A percentile compares a stretch with the other conserved stretches of the same genome.
These are phyloP conservation scores for Cosmopolites sordidus DNA, from an alignment of 2,888 invertebrate genomes.

Conservation along the genomic window DNA sequence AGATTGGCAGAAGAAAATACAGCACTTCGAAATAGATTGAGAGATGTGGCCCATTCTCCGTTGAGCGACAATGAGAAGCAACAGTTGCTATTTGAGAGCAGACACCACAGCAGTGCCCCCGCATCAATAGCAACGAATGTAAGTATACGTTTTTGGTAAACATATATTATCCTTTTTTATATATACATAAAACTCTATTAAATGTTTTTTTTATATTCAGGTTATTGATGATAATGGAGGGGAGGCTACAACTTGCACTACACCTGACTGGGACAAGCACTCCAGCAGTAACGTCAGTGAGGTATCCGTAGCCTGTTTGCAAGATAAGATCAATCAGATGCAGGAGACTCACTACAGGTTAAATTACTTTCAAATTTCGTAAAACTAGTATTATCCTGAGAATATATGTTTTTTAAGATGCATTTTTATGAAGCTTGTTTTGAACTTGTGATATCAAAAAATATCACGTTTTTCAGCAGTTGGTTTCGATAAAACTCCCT, in stretches of 20 bases:
- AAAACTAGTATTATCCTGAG: too few relatives aligned
- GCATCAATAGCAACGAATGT: constrained; percentile 64
- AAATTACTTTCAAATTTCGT: too few relatives aligned
- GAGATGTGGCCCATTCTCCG: constrained; percentile 76
- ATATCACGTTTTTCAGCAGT: too few relatives aligned
- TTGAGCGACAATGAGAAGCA: constrained; percentile 80
- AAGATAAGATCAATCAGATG: constrained; percentile 91
- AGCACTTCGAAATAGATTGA: constrained; percentile 66
- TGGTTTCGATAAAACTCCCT: too few relatives aligned
- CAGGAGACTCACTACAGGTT: constrained; percentile 83
- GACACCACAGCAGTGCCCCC: constrained; percentile 72
- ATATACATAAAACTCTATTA: too few relatives aligned
- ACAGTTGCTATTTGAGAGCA: constrained; percentile 68
- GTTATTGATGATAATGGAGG: constrained; percentile 40
- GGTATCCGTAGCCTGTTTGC: constrained; percentile 86
- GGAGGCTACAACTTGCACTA: constrained; percentile 64
- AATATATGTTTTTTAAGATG: too few relatives aligned
- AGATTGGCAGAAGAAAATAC: constrained; percentile 75
- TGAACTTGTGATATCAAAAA: too few relatives aligned
- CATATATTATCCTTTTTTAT: not conserved
- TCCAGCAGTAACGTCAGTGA: constrained; percentile 83
- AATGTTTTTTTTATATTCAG: too few relatives aligned
- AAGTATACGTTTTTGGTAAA: constrained; percentile 27
- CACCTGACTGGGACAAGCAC: constrained; percentile 89
- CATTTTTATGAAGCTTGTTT: too few relatives aligned